Percentiles rank a stretch among this genome's conserved stretches.
These are phyloP conservation scores for Linurgus olivaceus DNA, from an alignment of 2,797 vertebrate species.

Conservation along the genomic window DNA sequence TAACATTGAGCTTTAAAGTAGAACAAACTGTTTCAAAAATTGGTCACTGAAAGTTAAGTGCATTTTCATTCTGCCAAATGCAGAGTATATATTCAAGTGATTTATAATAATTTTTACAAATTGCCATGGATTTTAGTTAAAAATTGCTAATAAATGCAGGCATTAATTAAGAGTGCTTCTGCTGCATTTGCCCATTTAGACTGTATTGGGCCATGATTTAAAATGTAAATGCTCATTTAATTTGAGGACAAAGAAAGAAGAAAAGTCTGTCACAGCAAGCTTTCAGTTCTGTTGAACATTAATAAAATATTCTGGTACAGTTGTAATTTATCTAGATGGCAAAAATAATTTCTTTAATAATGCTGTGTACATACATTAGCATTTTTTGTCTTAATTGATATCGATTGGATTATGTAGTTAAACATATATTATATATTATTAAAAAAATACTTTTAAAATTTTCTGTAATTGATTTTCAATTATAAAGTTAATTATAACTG, in stretches of 20 bases:
- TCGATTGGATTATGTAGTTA: not conserved
- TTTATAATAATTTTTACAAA: slow-evolving; percentile 58
- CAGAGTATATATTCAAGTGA: slow-evolving; percentile 9
- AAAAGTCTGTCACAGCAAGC: not conserved
- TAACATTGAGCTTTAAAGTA: slow-evolving; percentile 63
- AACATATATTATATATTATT: not conserved
- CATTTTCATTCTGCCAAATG: slow-evolving; percentile 43
- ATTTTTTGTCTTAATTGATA: not conserved
- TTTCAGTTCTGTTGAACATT: slow-evolving; percentile 5
- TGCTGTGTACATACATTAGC: not conserved
- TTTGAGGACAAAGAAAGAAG: slow-evolving; percentile 37
- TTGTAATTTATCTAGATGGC: slow-evolving; percentile 11
- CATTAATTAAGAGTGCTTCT: slow-evolving; percentile 49
- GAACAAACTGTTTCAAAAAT: slow-evolving; percentile 68
- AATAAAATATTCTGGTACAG: not conserved
- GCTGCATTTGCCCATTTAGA: slow-evolving; percentile 36
- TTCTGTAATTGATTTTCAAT: not conserved
- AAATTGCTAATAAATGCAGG: slow-evolving; percentile 46
- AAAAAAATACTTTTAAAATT: not conserved
- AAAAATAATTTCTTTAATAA: not conserved
- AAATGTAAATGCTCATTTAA: slow-evolving; percentile 60
- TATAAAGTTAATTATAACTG: not conserved
- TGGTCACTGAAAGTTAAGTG: slow-evolving; percentile 42
- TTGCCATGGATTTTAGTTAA: slow-evolving; percentile 30
- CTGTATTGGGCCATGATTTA: slow-evolving; percentile 21